phyloP scores from a whole-genome alignment of 2,888 invertebrate species.

The Ceriagrion tenellum region DNA sequence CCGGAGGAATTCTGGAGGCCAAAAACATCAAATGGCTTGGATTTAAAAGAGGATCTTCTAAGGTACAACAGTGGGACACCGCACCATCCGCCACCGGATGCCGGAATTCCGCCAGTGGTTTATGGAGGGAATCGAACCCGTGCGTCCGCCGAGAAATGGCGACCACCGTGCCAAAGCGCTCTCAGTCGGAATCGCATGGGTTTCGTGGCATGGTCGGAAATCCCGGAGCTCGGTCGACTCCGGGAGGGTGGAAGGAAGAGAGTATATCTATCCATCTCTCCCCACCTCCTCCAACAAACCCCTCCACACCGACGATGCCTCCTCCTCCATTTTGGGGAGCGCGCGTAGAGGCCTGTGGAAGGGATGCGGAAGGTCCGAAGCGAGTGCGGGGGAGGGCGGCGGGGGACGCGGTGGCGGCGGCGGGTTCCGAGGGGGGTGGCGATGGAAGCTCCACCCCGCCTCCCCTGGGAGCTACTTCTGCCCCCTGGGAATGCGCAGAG shows the following conservation, averaged over 20 bases:
- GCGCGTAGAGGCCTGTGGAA: neutral
- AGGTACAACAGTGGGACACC: no score
- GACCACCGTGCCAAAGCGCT: neutral
- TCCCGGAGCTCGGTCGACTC: neutral
- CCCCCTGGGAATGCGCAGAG: conserved; percentile 68
- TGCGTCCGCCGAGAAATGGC: neutral
- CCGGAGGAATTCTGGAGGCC: no score
- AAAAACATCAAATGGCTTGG: no score
- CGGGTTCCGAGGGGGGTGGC: conserved; percentile 51
- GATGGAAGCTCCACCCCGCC: conserved; percentile 70
- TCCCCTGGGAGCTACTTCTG: conserved; percentile 54
- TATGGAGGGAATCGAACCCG: neutral
- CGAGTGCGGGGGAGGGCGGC: conserved; percentile 36
- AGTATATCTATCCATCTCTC: conserved; percentile 40
- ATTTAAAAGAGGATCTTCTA: no score
- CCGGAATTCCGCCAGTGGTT: neutral
- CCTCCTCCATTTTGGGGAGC: conserved; percentile 65
- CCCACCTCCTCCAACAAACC: conserved; percentile 1
- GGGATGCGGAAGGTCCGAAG: conserved; percentile 69
- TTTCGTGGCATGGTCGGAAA: neutral
- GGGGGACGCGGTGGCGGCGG: conserved; percentile 51
- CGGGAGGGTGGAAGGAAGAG: conserved; percentile 7
- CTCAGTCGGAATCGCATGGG: neutral
- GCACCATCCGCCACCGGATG: neutral
- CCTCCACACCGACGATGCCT: neutral